Evolutionary conservation across 1,140 invertebrate species (phyloP).

Genomic region (Lepidurus packardi): DNA sequence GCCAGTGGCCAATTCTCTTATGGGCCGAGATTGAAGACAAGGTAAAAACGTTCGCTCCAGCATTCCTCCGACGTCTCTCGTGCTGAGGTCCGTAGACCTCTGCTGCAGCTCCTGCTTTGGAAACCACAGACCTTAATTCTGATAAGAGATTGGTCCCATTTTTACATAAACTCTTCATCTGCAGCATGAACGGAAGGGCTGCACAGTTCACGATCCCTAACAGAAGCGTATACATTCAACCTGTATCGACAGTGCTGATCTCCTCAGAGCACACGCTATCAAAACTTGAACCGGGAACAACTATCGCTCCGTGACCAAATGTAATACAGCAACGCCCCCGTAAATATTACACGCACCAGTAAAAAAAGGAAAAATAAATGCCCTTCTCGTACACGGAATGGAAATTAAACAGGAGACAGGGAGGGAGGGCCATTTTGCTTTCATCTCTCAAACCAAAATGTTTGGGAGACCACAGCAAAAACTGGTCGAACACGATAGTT

Average conservation of each 20-base stretch:
- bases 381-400: too few species aligned
- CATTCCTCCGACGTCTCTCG: not conserved
- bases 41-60: conserved; percentile 2
- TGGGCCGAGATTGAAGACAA: conserved; percentile 1
- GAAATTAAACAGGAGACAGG: too few species aligned
- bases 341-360: not conserved
- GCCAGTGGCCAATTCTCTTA: not conserved
- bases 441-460: too few species aligned
- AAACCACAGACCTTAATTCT: not conserved
- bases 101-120: not conserved
- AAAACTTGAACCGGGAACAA: not conserved
- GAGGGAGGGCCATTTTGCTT: too few species aligned
- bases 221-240: not conserved
- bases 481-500: too few species aligned
- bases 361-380: not conserved
- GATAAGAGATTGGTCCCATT: conserved; percentile 7
- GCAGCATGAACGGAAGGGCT: not conserved
- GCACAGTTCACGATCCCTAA: conserved; percentile 1
- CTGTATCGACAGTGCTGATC: not conserved
- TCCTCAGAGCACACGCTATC: not conserved
- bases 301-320: not conserved
- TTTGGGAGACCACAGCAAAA: too few species aligned
- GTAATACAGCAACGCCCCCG: not conserved
- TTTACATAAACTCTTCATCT: conserved; percentile 17
- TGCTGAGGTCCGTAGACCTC: not conserved